Percentiles rank a stretch among this genome's conserved stretches.
phyloP scores from a whole-genome alignment of 2,888 invertebrate genomes.

The Drosophila meridiana region DNA sequence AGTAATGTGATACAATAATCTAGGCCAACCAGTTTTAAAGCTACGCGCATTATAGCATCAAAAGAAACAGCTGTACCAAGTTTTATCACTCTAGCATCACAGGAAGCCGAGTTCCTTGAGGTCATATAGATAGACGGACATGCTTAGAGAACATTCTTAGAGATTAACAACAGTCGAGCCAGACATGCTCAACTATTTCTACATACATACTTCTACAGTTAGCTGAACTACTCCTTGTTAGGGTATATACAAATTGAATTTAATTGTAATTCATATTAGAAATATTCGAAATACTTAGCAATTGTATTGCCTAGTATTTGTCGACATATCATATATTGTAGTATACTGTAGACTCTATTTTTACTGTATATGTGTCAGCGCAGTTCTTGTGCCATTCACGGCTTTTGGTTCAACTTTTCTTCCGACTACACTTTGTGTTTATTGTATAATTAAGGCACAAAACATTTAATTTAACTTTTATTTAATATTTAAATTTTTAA shows the following conservation, averaged over 20 bases:
- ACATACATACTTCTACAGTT: neutral
- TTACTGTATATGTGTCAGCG: conserved; percentile 13
- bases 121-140: neutral
- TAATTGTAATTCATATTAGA: conserved; percentile 5
- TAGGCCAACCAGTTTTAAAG: neutral
- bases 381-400: conserved; percentile 27
- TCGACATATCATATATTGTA: neutral
- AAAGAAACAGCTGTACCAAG: neutral
- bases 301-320: conserved; percentile 11
- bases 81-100: neutral
- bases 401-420: conserved; percentile 58
- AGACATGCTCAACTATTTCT: neutral
- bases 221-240: neutral
- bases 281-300: conserved; percentile 17
- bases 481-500: conserved; percentile 71
- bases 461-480: conserved; percentile 49
- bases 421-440: conserved; percentile 62
- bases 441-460: conserved; percentile 55
- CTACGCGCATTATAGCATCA: neutral
- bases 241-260: neutral
- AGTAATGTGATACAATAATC: neutral
- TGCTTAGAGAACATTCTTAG: neutral
- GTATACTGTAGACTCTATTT: neutral
- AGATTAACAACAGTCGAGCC: neutral
- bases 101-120: conserved; percentile 4